Evolutionary conservation across 1,140 invertebrate genomes (phyloP).

Genomic region (Pachyrhynchus sulphureomaculatus): DNA sequence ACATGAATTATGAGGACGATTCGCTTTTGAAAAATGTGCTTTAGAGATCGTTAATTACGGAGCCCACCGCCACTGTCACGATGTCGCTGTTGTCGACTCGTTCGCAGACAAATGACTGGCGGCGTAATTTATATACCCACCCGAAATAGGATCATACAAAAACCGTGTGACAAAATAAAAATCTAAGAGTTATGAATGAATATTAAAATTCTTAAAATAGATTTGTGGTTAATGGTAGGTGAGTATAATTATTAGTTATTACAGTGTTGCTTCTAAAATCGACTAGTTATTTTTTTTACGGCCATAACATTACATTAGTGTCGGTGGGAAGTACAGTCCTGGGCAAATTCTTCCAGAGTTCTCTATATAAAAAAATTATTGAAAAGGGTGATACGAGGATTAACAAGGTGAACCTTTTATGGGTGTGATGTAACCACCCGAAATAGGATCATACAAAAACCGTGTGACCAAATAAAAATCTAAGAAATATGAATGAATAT

Average conservation of each 20-base stretch:
- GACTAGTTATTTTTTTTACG: too few species aligned
- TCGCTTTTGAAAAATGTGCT: constrained; percentile 50
- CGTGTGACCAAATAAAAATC: constrained; percentile 5
- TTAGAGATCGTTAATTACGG: constrained; percentile 52
- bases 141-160: constrained; percentile 31
- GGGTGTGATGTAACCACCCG: too few species aligned
- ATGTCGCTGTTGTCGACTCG: constrained; percentile 47
- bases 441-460: constrained; percentile 31
- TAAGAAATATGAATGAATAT: background rate
- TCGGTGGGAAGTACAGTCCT: too few species aligned
- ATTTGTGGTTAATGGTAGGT: background rate
- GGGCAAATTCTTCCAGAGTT: too few species aligned
- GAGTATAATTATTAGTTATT: too few species aligned
- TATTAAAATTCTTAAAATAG: background rate
- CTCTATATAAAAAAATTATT: too few species aligned
- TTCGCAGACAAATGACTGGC: constrained; percentile 50
- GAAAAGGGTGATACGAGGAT: too few species aligned
- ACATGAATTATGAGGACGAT: constrained; percentile 51
- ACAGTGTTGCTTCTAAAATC: too few species aligned
- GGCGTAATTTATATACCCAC: constrained; percentile 43
- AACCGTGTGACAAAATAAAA: constrained; percentile 9
- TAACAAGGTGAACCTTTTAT: too few species aligned
- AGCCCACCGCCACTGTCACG: constrained; percentile 49
- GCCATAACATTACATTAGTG: too few species aligned
- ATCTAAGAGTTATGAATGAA: background rate